Evolutionary conservation across 30 jellyfish, hydroid and myxozoan genomes (phyloP).

Genomic region (Catostylus mosaicus): DNA sequence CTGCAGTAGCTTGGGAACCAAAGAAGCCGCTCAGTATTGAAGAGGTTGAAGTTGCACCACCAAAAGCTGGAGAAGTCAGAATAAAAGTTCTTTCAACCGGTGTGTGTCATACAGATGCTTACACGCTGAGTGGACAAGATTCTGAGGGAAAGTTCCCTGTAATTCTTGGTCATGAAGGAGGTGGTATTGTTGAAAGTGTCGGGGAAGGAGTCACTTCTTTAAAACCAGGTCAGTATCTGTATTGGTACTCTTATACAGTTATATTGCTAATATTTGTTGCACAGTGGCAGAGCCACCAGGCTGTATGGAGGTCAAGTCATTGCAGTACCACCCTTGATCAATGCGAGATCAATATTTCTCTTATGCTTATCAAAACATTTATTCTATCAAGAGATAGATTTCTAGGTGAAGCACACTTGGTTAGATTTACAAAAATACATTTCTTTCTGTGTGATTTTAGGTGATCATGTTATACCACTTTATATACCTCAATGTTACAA

Average conservation of each 20-base stretch:
- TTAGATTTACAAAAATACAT: too few species aligned
- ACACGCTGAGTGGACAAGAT: conserved; percentile 92
- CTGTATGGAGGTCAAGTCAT: too few species aligned
- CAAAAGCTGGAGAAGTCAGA: conserved; percentile 93
- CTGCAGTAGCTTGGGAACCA: conserved; percentile 99
- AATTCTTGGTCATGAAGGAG: conserved; percentile 98
- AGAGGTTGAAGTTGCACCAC: conserved; percentile 90
- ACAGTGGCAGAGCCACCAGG: background rate
- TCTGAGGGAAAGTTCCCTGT: conserved; percentile 98
- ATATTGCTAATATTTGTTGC: background rate
- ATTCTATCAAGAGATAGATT: too few species aligned
- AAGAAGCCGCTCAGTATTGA: conserved; percentile 88
- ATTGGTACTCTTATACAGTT: background rate
- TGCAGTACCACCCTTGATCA: too few species aligned
- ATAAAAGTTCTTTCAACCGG: conserved; percentile 89
- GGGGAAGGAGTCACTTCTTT: conserved; percentile 97
- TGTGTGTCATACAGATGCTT: conserved; percentile 98
- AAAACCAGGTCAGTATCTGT: conserved; percentile 71
- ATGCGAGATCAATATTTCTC: too few species aligned
- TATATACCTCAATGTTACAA: conserved; percentile 94
- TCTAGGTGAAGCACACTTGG: too few species aligned
- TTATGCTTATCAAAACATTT: too few species aligned
- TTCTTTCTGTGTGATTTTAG: conserved; percentile 52
- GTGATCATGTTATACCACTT: conserved; percentile 98
- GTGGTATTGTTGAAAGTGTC: conserved; percentile 93